phyloP scores from a whole-genome alignment of 1,140 invertebrate genomes.

The Plutomurus gul region DNA sequence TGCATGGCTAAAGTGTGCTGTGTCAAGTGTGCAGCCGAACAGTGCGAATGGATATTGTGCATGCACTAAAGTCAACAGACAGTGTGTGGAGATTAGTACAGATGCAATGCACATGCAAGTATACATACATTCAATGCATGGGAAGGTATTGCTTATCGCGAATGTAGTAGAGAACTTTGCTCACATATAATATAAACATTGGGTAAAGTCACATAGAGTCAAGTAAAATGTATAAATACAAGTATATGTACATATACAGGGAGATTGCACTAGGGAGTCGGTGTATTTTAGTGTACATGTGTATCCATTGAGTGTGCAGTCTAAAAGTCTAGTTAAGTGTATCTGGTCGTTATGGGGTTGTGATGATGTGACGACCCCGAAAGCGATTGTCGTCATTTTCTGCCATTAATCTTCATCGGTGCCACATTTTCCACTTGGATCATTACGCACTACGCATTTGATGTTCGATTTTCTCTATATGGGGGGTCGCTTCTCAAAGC shows the following conservation, averaged over 20 bases:
- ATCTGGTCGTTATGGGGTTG: slow-evolving; percentile 27
- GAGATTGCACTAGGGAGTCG: neutral
- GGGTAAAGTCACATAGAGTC: too few species aligned
- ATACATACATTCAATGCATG: too few species aligned
- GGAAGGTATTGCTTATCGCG: too few species aligned
- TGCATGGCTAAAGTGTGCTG: too few species aligned
- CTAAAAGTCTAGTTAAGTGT: slow-evolving; percentile 9
- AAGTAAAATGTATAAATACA: too few species aligned
- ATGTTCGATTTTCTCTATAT: slow-evolving; percentile 19
- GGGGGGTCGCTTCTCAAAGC: slow-evolving; percentile 9
- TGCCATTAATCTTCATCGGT: slow-evolving; percentile 54
- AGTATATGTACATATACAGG: neutral
- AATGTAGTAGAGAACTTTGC: too few species aligned
- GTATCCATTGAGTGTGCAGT: neutral
- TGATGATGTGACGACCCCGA: slow-evolving; percentile 46
- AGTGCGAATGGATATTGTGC: too few species aligned
- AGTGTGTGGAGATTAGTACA: too few species aligned
- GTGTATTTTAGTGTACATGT: neutral
- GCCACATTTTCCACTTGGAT: slow-evolving; percentile 53
- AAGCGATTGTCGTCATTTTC: slow-evolving; percentile 43
- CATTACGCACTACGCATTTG: slow-evolving; percentile 48
- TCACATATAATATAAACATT: too few species aligned
- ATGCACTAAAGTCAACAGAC: too few species aligned
- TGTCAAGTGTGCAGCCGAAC: too few species aligned
- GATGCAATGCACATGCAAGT: too few species aligned